These are phyloP conservation scores for Blastobasis lacticolella DNA, from an alignment of 2,888 invertebrate genomes.

Conservation along the genomic window DNA sequence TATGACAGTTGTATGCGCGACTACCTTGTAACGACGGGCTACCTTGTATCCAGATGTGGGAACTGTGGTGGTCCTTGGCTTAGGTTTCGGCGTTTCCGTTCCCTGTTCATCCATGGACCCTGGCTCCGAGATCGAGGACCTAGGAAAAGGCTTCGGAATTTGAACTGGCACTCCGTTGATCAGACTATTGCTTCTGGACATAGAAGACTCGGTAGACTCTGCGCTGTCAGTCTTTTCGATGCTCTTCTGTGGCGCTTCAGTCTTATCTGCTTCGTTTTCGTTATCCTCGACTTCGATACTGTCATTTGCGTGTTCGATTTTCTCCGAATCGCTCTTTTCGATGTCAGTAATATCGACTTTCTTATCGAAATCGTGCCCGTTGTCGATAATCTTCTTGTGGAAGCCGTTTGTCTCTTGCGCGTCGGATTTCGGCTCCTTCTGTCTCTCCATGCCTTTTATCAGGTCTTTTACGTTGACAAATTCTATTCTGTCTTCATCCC, in stretches of 20 bases:
- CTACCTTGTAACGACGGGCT: conserved; percentile 17
- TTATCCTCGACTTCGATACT: conserved; percentile 1
- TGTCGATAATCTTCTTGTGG: conserved; percentile 48
- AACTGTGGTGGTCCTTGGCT: conserved; percentile 80
- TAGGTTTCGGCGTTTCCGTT: conserved; percentile 69
- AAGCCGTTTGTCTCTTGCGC: conserved; percentile 56
- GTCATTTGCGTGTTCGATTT: conserved; percentile 6
- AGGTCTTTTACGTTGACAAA: conserved; percentile 75
- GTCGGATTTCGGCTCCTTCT: conserved; percentile 34
- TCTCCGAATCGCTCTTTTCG: conserved; percentile 5
- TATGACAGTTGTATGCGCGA: not conserved
- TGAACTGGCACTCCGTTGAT: conserved; percentile 61
- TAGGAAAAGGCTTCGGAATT: conserved; percentile 85
- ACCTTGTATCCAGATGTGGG: conserved; percentile 87
- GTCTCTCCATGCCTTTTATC: conserved; percentile 77
- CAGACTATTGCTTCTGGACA: conserved; percentile 57
- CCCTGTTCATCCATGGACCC: conserved; percentile 63
- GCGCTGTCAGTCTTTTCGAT: conserved; percentile 48
- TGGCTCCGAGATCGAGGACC: conserved; percentile 84
- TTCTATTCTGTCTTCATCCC: conserved; percentile 67
- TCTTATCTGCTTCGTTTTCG: conserved; percentile 10
- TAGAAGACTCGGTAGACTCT: conserved; percentile 42
- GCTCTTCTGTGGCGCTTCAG: conserved; percentile 22
- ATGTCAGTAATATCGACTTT: conserved; percentile 14
- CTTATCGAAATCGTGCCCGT: conserved; percentile 40